Evolutionary conservation across 2,888 invertebrate genomes (phyloP).

Genomic region (Gisinianus flammeolus): DNA sequence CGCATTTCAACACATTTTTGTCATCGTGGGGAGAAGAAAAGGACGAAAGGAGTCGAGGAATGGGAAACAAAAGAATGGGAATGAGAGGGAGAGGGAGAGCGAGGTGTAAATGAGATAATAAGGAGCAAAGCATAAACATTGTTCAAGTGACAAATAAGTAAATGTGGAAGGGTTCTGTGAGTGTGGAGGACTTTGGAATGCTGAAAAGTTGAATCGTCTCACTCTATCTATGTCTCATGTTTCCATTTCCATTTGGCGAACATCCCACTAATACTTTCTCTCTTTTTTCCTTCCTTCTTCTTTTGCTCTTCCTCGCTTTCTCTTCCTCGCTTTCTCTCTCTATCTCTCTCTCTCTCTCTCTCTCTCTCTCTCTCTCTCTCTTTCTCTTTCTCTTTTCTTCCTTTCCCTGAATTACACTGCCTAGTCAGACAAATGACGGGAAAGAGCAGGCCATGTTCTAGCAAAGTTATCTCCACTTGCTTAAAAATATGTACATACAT

Average conservation of each 20-base stretch:
- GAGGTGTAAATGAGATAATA: slow-evolving; percentile 1
- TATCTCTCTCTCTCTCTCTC: no score
- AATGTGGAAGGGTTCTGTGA: neutral
- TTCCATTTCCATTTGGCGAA: neutral
- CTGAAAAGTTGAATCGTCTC: neutral
- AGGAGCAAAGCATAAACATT: neutral
- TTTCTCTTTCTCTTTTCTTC: no score
- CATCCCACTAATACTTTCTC: no score
- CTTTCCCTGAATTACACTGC: neutral
- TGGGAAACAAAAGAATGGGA: neutral
- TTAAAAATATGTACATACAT: neutral
- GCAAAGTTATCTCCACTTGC: slow-evolving; percentile 30
- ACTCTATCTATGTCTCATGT: slow-evolving; percentile 3
- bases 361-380: no score
- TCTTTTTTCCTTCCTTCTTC: no score
- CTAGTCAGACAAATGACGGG: neutral
- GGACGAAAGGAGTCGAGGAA: no score
- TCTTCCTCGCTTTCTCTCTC: no score
- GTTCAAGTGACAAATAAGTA: neutral
- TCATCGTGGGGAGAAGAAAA: no score
- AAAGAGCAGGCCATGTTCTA: neutral
- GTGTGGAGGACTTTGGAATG: neutral
- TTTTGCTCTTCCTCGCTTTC: no score
- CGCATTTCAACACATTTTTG: no score
- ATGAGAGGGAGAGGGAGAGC: neutral